Evolutionary conservation across 2,888 invertebrate genomes (phyloP), one percentile per base, ranked within the genome.

Genomic region (Hirudinaria manillensis): DNA sequence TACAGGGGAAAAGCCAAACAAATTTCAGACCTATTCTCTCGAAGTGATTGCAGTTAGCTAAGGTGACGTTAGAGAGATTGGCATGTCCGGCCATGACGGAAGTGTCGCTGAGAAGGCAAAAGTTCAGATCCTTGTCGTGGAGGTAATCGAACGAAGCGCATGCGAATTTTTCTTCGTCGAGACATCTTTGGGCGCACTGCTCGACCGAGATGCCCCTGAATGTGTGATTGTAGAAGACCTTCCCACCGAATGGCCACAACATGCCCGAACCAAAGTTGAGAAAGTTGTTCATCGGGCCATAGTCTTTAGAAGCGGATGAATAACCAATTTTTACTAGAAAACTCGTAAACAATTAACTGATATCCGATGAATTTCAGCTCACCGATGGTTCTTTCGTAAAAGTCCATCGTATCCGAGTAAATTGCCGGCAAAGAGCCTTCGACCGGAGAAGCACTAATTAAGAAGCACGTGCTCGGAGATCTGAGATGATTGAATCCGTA

Each of bases 401-500:
- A 61, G 29, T 61, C 61, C 24, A 61, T 29, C 3, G 61, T 61
- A 24, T 24, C 24, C 2, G 24, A 27, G 61, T 61, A 61, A 7
- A 27, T 27, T 7, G 61, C 61, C 10, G 61, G 61, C 24, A 61
- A 10, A 27, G 61, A 61, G 24, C 61, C 61, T 61, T 29, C 29
- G 61, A 29, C 29, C 6, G 61, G 61, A 27, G 61, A 61, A 7
- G 61, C 61, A 10, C n/a, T 29, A 29, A 61, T 24, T 6, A 61
- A n/a, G 29, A 4, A 29, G 29, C 61, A 61, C 10, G 29, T 29
- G 10, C 24, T 24, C 29, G 24, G 61, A n/a, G 61, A 13, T 10
- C 29, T 61, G 13, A 61, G 72, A 56, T 72, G 72, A 68, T 77
- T 77, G 45, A 77, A 75, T 21, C 77, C 77, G n/a, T 66, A 66